Conservation (phyloP, 2,113 vertebrate genomes). For the Strigops habroptila region DNA sequence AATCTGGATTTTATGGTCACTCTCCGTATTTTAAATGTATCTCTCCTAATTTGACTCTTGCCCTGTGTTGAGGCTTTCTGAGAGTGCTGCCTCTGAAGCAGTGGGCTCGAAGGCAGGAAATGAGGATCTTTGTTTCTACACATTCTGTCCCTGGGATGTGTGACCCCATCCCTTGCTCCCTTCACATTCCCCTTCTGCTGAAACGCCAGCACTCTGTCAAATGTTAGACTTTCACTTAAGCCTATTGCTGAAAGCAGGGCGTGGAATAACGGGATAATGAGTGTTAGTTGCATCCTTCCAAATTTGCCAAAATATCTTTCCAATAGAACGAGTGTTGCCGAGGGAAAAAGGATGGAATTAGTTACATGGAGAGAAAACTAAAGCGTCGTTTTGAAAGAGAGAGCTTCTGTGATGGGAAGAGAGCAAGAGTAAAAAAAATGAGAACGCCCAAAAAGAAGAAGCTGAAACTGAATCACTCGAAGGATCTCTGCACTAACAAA, state of each 20-base stretch:
- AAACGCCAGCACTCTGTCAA: not conserved
- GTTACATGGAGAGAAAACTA: constrained; percentile 81
- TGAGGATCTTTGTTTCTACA: not conserved
- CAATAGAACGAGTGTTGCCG: constrained; percentile 74
- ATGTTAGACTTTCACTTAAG: not conserved
- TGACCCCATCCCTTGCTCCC: not conserved
- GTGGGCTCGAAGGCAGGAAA: not conserved
- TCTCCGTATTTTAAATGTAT: not conserved
- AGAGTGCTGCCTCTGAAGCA: not conserved
- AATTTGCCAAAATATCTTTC: not conserved
- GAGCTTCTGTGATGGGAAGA: constrained; percentile 66
- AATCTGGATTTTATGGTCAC: not conserved
- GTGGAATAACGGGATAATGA: not conserved
- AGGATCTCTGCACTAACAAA: constrained; percentile 67
- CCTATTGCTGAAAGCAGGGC: not conserved
- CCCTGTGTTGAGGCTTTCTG: not conserved
- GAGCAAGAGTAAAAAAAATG: constrained; percentile 80
- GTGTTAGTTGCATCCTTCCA: not conserved
- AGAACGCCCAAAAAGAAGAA: constrained; percentile 83
- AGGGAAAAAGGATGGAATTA: constrained; percentile 72
- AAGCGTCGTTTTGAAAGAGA: constrained; percentile 86
- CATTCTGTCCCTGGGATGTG: not conserved
- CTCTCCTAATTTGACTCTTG: not conserved
- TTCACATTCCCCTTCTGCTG: not conserved
- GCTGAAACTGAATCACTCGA: constrained; percentile 78